Conservation (phyloP, 2,888 invertebrate species). For the Branchipolynoe longqiensis region DNA sequence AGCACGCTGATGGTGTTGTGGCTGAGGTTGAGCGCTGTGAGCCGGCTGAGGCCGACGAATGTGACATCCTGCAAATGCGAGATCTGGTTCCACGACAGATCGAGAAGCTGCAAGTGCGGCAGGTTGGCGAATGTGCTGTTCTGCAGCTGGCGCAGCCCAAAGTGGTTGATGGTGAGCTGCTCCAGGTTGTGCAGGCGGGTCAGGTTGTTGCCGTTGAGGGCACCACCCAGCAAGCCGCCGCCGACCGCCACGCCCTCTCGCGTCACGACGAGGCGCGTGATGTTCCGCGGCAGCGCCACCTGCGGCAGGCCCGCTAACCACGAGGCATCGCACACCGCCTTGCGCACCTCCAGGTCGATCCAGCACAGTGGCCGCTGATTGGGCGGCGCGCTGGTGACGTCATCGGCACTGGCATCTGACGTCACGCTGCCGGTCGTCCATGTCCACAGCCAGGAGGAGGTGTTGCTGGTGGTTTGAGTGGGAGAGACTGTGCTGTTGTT, state of each 20-base stretch:
- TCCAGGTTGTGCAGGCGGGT: conserved; percentile 24
- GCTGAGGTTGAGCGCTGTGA: neutral
- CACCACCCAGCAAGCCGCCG: neutral
- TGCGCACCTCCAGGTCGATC: neutral
- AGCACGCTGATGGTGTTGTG: neutral
- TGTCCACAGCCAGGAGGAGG: neutral
- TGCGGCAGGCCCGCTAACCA: neutral
- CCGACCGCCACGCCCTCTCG: neutral
- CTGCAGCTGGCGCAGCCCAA: conserved; percentile 20
- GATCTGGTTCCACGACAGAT: neutral
- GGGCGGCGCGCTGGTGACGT: neutral
- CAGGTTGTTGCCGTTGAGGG: conserved; percentile 30
- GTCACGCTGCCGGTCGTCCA: neutral
- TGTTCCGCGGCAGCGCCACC: neutral
- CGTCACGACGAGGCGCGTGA: conserved; percentile 14
- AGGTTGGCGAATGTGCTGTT: conserved; percentile 14
- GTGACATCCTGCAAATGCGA: neutral
- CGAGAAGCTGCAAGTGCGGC: neutral
- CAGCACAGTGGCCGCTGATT: neutral
- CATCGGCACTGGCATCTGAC: neutral
- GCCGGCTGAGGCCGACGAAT: conserved; percentile 5
- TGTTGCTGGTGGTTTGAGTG: neutral
- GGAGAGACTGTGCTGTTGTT: neutral
- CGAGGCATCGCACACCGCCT: conserved; percentile 8
- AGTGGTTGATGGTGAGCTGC: conserved; percentile 28